Evolutionary conservation across 2,888 invertebrate species (phyloP).

Genomic region (Caenorhabditis doughertyi): DNA sequence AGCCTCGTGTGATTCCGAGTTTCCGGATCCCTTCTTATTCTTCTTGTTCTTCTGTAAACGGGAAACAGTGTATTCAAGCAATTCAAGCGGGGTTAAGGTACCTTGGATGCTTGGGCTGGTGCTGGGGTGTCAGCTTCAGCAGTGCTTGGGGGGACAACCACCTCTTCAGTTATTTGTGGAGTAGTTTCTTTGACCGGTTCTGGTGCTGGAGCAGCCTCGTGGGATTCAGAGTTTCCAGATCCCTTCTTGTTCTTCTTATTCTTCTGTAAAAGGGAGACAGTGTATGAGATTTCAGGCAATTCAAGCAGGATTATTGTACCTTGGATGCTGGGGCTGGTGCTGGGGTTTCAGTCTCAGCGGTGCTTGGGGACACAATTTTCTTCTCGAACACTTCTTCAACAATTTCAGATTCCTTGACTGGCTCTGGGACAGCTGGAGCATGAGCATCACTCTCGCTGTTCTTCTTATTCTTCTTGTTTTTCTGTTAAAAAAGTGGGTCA

Average conservation of each 20-base stretch:
- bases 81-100: slow-evolving; percentile 1
- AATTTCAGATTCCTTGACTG: slow-evolving; percentile 50
- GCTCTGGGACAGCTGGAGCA: slow-evolving; percentile 30
- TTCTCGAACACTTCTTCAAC: slow-evolving; percentile 63
- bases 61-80: neutral
- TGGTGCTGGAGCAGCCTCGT: slow-evolving; percentile 49
- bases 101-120: no score
- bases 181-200: no score
- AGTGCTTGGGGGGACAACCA: neutral
- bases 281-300: neutral
- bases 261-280: slow-evolving; percentile 40
- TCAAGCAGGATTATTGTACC: slow-evolving; percentile 1
- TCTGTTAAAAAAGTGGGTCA: slow-evolving; percentile 9
- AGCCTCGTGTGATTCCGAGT: slow-evolving; percentile 54
- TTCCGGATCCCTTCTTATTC: slow-evolving; percentile 60
- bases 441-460: slow-evolving; percentile 53
- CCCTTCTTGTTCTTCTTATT: slow-evolving; percentile 62
- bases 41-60: slow-evolving; percentile 53
- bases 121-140: no score
- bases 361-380: slow-evolving; percentile 45
- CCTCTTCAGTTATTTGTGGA: no score
- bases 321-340: no score
- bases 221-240: slow-evolving; percentile 56
- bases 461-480: slow-evolving; percentile 66
- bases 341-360: no score